A percentile compares a stretch with the other conserved stretches of the same genome.
These are phyloP conservation scores for Bufo gargarizans DNA, from an alignment of 2,113 vertebrate genomes.

Conservation along the genomic window DNA sequence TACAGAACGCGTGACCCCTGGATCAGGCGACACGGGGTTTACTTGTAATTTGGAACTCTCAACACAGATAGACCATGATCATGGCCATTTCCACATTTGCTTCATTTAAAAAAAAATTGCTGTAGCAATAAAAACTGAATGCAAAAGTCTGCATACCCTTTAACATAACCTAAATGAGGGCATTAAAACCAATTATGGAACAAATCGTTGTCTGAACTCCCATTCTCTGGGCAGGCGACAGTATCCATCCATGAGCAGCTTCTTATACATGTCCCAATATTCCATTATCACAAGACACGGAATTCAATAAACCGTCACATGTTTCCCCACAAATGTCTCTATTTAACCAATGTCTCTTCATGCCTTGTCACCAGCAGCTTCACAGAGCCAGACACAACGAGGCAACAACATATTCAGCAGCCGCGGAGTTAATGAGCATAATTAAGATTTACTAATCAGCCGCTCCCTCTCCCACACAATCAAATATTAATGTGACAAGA, in stretches of 20 bases:
- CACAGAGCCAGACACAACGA: not conserved
- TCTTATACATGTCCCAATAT: not conserved
- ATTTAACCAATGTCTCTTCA: slow-evolving; percentile 17
- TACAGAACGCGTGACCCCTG: too few relatives aligned
- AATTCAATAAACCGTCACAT: slow-evolving; percentile 5
- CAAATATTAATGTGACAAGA: slow-evolving; percentile 13
- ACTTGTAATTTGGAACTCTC: too few relatives aligned
- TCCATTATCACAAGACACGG: not conserved
- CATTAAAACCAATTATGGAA: too few relatives aligned
- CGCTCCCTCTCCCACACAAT: not conserved
- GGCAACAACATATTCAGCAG: slow-evolving; percentile 1
- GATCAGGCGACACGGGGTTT: too few relatives aligned
- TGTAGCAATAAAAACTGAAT: too few relatives aligned
- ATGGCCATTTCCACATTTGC: too few relatives aligned
- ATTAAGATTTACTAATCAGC: slow-evolving; percentile 17
- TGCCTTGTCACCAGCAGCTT: not conserved
- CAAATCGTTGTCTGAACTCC: too few relatives aligned
- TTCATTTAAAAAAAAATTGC: too few relatives aligned
- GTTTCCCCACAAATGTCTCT: slow-evolving; percentile 20
- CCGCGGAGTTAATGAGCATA: slow-evolving; percentile 12
- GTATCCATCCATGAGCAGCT: not conserved
- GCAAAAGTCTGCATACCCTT: too few relatives aligned
- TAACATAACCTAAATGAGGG: too few relatives aligned
- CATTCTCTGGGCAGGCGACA: not conserved
- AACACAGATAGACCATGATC: too few relatives aligned